These are phyloP conservation scores for Sprattus sprattus DNA, from an alignment of 2,113 vertebrate species.

Conservation along the genomic window DNA sequence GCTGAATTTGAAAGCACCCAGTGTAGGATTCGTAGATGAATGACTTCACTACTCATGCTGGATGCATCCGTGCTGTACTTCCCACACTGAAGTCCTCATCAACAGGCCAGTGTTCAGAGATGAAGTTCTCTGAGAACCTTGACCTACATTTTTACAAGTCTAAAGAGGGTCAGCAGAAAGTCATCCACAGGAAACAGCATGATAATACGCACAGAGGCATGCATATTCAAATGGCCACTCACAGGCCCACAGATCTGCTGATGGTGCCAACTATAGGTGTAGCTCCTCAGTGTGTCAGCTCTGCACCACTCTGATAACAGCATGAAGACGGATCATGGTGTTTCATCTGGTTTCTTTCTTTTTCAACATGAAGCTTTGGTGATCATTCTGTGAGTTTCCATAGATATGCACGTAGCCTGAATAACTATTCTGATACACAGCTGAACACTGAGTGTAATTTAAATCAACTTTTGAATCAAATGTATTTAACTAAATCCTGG, in stretches of 20 bases:
- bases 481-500: background rate
- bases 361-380: background rate
- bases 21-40: background rate
- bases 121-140: background rate
- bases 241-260: slow-evolving; percentile 37
- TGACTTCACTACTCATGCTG: background rate
- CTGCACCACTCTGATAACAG: background rate
- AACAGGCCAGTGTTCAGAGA: background rate
- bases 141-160: background rate
- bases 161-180: background rate
- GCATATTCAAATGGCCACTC: slow-evolving; percentile 46
- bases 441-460: background rate
- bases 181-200: slow-evolving; percentile 30
- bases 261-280: background rate
- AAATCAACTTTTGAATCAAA: background rate
- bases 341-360: background rate
- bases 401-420: background rate
- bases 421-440: background rate
- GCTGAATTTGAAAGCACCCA: background rate
- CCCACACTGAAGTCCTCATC: background rate
- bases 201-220: slow-evolving; percentile 41
- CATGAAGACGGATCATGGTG: background rate
- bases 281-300: background rate
- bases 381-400: background rate
- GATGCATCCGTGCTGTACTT: background rate